These are phyloP conservation scores for Lymantria dispar DNA, from an alignment of 2,888 invertebrate species.

Conservation along the genomic window DNA sequence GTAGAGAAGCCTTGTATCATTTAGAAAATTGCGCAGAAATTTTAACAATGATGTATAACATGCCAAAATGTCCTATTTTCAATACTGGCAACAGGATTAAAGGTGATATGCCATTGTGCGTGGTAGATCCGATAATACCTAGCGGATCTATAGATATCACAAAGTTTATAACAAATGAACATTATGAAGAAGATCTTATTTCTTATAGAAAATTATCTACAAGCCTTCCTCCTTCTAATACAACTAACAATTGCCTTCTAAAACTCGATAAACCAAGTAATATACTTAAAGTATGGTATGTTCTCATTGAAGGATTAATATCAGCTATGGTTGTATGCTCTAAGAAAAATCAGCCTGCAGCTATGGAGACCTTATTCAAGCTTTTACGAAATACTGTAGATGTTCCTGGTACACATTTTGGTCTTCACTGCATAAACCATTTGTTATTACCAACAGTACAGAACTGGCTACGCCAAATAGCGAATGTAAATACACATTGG, in stretches of 20 bases:
- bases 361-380: conserved; percentile 93
- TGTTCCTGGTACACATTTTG: conserved; percentile 94
- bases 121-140: conserved; percentile 93
- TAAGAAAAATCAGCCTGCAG: conserved; percentile 93
- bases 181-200: conserved; percentile 85
- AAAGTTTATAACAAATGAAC: conserved; percentile 85
- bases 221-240: conserved; percentile 70
- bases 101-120: conserved; percentile 88
- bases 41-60: conserved; percentile 94
- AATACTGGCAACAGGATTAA: conserved; percentile 93
- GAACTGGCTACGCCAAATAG: conserved; percentile 92
- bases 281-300: conserved; percentile 94
- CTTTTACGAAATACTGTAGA: conserved; percentile 89
- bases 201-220: conserved; percentile 84
- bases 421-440: conserved; percentile 95
- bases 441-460: conserved; percentile 95
- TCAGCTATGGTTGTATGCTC: conserved; percentile 92
- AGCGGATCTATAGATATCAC: conserved; percentile 86
- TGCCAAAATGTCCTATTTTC: conserved; percentile 97
- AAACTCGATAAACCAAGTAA: conserved; percentile 90
- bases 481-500: conserved; percentile 87
- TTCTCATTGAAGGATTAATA: conserved; percentile 93
- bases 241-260: conserved; percentile 80
- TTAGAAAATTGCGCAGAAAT: conserved; percentile 93
- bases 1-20: conserved; percentile 91